Base-by-base conservation (phyloP, 2,113 vertebrate species). In the Castor canadensis region DNA sequence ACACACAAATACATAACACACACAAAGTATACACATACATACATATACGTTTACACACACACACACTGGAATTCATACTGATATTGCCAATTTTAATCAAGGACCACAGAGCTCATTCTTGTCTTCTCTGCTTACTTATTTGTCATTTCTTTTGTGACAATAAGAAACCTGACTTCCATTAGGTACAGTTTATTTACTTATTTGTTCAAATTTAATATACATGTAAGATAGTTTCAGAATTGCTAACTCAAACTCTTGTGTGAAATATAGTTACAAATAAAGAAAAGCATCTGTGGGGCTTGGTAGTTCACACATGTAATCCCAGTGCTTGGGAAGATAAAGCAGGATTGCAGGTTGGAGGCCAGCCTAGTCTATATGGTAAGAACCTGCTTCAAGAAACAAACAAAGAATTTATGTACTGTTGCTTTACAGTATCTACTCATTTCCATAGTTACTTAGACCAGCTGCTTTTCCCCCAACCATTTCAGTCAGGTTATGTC, bases 61-160 rank as follows among this genome's bases (percentile, higher is more conserved):
- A 86, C 1, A 2, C 19, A 32, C 17, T 43, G 62, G 28, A 47
- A 15, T 60, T 93, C 28, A 69, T 30, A 72, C 4, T 58, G 76
- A 26, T 52, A 40, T 12, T n/a, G 5, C 38, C 9, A 81, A 6
- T 17, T 90, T 80, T 58, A 19, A 5, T 81, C 47, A 66, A 67
- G 87, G 90, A 38, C 38, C 52, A 69, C 30, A 67, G 10, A 4
- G 28, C 28, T 60, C 17, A 49, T 81, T 75, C 15, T 52, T 52
- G 52, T 52, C 73, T 80, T 72, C 71, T 92, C 43, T 88, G 49
- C 6, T 60, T 43, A 17, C 13, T 45, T 20, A 13, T 82, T 80
- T 47, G 24, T 79, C 72, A 72, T 38, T 56, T 84, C n/a, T 89
- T 95, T 56, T 92, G 40, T 84, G 85, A 89, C 26, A 58, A 47